Conservation (phyloP, 2,113 vertebrate species). For the Saccopteryx leptura region DNA sequence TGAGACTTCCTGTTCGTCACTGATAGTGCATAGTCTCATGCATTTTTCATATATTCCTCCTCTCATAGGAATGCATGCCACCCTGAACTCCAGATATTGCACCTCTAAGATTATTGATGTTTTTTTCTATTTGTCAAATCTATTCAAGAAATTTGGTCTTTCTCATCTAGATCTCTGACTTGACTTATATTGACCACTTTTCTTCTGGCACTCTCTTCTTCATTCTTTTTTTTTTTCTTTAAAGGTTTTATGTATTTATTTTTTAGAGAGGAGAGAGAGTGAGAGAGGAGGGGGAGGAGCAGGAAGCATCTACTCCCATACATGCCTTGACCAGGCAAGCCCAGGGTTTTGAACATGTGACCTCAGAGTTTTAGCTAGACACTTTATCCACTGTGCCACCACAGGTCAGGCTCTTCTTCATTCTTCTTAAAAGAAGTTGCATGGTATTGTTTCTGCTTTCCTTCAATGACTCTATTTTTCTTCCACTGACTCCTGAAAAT, state of each 20-base stretch:
- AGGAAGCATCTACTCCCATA: no score
- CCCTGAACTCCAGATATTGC: neutral
- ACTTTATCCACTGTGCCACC: no score
- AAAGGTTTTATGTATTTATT: no score
- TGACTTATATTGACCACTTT: neutral
- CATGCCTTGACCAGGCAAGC: no score
- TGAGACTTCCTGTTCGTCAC: neutral
- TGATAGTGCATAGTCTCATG: neutral
- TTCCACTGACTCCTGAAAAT: neutral
- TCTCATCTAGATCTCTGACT: neutral
- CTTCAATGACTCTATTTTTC: neutral
- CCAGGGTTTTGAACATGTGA: no score
- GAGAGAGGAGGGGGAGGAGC: no score
- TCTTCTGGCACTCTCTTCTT: neutral
- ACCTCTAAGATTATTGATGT: neutral
- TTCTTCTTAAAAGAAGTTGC: neutral
- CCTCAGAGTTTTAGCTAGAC: no score
- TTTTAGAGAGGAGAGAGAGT: no score
- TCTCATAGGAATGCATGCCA: neutral
- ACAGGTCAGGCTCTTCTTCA: no score
- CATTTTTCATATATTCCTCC: neutral
- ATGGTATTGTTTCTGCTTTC: neutral
- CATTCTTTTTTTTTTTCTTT: no score
- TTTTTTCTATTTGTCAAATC: neutral
- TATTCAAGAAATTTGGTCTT: neutral